Evolutionary conservation across 2,888 invertebrate genomes (phyloP), one percentile per base, ranked within the genome.

Genomic region (Pegoplata infirma): DNA sequence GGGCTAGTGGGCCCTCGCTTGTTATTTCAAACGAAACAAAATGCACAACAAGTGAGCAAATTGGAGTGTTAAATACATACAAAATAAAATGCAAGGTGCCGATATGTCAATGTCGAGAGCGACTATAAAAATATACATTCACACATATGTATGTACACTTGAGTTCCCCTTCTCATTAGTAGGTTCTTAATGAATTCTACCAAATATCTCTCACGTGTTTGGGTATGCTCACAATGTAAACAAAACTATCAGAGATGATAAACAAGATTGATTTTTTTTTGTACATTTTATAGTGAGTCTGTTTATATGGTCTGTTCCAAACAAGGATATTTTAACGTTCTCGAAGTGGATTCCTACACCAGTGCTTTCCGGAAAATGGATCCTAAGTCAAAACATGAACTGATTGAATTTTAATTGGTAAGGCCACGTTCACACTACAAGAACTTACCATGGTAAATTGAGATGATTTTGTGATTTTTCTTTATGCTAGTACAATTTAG

Each of bases 61-160:
- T 17, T 59, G 17, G 32, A 66, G 66, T 23, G 53, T 12, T 8
- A 47, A 61, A 44, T 47, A 16, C n/a, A 25, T 5, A 25, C 3
- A 19, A 25, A 61, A 61, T 23, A 61, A 44, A 66, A 49, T 73
- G 58, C 47, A 73, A 77, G 77, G 72, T 68, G 68, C 72, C 72
- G 67, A 68, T 63, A 55, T 61, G 61, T 71, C 66, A 76, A 71
- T 77, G 72, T 56, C 67, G 76, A 56, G 76, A 72, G 71, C 23
- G 44, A n/a, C n/a, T n/a, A n/a, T n/a, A n/a, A n/a, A 23, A 32
- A 55, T 28, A 14, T 17, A 64, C 21, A 53, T 44, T 64, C 40
- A n/a, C 16, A 47, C 53, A 19, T 40, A 17, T 6, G n/a, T 14
- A 63, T 63, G 49, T 25, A 25, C 63, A 68, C 63, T 67, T 49